Percentiles rank a stretch among this genome's conserved stretches.
Conservation (phyloP, 2,113 vertebrate genomes). For the Piaya cayana region DNA sequence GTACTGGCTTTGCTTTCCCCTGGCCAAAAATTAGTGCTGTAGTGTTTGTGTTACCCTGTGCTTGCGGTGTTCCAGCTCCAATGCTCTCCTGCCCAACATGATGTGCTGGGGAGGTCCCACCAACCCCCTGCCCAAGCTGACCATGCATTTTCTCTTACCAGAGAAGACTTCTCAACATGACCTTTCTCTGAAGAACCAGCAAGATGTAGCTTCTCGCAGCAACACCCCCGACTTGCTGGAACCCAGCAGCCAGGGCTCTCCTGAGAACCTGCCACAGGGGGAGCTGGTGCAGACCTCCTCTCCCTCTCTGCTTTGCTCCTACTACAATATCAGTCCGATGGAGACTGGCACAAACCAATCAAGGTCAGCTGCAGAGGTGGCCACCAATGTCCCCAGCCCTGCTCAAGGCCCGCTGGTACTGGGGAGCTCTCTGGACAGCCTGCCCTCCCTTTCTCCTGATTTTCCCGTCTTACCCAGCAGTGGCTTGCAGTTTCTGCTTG, state of each 20-base stretch:
- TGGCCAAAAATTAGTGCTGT: not conserved
- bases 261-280: fast-evolving
- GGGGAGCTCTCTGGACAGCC: fast-evolving
- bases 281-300: not conserved
- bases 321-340: fast-evolving
- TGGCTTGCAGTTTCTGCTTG: fast-evolving
- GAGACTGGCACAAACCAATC: not conserved
- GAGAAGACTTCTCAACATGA: not conserved
- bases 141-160: not conserved
- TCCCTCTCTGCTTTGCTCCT: not conserved
- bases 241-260: not conserved
- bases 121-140: not conserved
- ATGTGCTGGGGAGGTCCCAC: not conserved
- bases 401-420: fast-evolving
- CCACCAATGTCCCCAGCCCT: fast-evolving
- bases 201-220: conserved; percentile 19
- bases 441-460: not conserved
- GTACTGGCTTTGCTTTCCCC: not conserved
- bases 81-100: not conserved
- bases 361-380: fast-evolving
- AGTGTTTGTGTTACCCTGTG: not conserved
- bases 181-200: not conserved
- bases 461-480: not conserved
- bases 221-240: conserved; percentile 7
- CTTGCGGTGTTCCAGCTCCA: not conserved